Evolutionary conservation across 2,797 vertebrate species (phyloP), one percentile per base, ranked within the genome.

Genomic region (Lateolabrax maculatus): DNA sequence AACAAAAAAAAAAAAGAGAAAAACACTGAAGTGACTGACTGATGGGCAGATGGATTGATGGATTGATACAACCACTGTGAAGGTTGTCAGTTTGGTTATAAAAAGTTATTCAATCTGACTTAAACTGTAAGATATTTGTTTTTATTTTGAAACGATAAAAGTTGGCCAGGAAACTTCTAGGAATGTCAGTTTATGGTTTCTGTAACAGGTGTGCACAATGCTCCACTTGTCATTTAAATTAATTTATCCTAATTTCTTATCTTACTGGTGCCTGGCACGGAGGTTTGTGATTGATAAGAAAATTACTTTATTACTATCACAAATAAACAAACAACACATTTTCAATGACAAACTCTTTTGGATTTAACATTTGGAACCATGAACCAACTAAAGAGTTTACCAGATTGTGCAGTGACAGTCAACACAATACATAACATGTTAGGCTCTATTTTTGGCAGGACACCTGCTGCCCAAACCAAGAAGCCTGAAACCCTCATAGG

Each of bases 181-280:
- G 53, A 81, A 76, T 41, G 78, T 62, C 63, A 52, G 13, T 80
- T 78, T 52, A 80, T 68, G 55, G 25, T 15, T 5, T 69, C n/a
- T 15, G 51, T 72, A 61, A 66, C 57, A 85, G 48, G 48, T 57
- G 0, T n/a, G 46, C 69, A 3, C 75, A 75, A 48, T 64, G 44
- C 83, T 67, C 72, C 27, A 1, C 27, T 27, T 49, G 34, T 67
- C 51, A 74, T 75, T 66, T 53, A 74, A 79, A 77, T 34, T 11
- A n/a, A 39, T 65, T 77, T 63, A 77, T 13, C 57, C 68, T 78
- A 85, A 77, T 89, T 75, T 67, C 36, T 90, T 92, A 92, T 92
- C 93, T 79, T 34, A 9, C 15, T 51, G 23, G 94, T 94, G 87
- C 95, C 94, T 90, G 89, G 93, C 92, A 94, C 94, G 7, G 86